Conservation (phyloP, 2,888 invertebrate genomes). For the Gryllus longicercus region DNA sequence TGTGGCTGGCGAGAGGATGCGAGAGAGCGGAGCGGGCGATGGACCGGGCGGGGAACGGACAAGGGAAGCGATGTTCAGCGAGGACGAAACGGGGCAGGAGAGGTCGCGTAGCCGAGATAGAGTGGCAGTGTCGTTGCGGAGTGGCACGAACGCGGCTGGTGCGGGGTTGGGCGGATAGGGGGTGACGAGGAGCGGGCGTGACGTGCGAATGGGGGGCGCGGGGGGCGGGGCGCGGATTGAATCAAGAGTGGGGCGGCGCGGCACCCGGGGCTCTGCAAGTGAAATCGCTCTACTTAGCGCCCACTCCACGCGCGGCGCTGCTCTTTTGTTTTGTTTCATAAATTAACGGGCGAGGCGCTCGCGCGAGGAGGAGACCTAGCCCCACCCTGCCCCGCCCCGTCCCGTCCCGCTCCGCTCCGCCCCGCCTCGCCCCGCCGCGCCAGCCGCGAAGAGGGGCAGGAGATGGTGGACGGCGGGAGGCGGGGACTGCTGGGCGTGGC, state of each 20-base stretch:
- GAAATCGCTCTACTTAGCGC: slow-evolving; percentile 9
- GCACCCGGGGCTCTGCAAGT: not conserved
- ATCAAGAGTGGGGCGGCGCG: not conserved
- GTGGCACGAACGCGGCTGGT: not conserved
- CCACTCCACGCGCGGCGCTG: not conserved
- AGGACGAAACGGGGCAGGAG: too few species aligned
- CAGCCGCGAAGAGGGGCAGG: too few species aligned
- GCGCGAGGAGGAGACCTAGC: not conserved
- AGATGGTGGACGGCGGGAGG: too few species aligned
- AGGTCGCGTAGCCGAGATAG: too few species aligned
- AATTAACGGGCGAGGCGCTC: not conserved
- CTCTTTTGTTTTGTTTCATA: slow-evolving; percentile 5
- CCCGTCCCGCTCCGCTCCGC: not conserved
- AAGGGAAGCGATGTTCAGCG: too few species aligned
- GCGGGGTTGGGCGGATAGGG: not conserved
- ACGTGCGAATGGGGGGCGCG: not conserved
- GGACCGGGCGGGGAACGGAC: too few species aligned
- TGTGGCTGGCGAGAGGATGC: too few species aligned
- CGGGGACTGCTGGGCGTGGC: too few species aligned
- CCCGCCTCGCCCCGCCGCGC: not conserved
- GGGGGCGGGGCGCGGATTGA: too few species aligned
- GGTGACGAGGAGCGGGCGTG: not conserved
- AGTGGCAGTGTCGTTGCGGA: too few species aligned
- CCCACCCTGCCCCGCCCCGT: not conserved
- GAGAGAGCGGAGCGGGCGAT: too few species aligned